Evolutionary conservation across 2,113 vertebrate species (phyloP).

Genomic region (Cyprinus carpio): DNA sequence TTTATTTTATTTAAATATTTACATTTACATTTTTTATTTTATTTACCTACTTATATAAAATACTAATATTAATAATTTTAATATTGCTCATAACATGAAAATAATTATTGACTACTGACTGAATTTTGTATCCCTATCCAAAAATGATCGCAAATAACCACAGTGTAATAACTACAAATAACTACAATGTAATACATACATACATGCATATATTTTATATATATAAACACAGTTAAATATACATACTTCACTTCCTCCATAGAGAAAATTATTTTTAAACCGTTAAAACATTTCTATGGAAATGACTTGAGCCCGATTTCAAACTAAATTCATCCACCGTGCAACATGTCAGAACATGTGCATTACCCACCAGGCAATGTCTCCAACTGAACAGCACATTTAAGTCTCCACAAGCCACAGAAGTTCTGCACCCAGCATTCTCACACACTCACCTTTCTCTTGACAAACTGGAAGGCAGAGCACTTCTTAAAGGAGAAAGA

Average conservation of each 20-base stretch:
- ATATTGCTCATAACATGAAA: neutral
- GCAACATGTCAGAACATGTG: neutral
- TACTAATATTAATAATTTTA: neutral
- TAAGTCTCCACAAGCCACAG: neutral
- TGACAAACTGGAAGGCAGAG: conserved; percentile 97
- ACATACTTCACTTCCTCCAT: neutral
- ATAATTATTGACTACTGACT: neutral
- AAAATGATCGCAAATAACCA: neutral
- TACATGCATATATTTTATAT: neutral
- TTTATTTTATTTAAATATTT: neutral
- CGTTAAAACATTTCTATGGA: neutral
- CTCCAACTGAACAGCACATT: neutral
- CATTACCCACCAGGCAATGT: neutral
- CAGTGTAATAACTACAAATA: too few species aligned
- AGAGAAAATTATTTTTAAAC: neutral
- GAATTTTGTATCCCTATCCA: neutral
- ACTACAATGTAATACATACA: neutral
- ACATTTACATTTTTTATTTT: neutral
- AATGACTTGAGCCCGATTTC: neutral
- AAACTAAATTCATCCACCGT: neutral
- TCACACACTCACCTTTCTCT: conserved; percentile 82
- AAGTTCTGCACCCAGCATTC: conserved; percentile 13
- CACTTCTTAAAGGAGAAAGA: conserved; percentile 98
- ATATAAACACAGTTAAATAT: neutral
- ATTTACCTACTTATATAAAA: neutral